Percentiles rank a stretch among this genome's conserved stretches.
Conservation (phyloP, 1,140 invertebrate species). For the Drosophila pseudoananassae region DNA sequence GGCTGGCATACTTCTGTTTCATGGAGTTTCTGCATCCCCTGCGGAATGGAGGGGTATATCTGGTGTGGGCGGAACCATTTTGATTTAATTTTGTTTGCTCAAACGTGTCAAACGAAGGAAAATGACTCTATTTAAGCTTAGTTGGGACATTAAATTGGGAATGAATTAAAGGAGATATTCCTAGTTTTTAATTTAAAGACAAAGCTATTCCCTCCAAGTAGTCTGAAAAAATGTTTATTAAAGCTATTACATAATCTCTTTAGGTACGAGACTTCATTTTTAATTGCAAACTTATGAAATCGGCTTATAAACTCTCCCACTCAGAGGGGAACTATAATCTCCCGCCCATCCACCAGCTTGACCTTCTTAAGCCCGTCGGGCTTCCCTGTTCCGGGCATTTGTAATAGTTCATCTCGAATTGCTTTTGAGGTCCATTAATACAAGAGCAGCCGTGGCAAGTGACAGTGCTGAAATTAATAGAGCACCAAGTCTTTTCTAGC, state of each 20-base stretch:
- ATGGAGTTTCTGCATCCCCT: conserved; percentile 27
- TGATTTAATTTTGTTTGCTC: conserved; percentile 47
- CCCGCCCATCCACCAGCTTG: background rate
- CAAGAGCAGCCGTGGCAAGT: conserved; percentile 66
- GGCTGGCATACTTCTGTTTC: conserved; percentile 48
- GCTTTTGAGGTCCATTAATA: conserved; percentile 51
- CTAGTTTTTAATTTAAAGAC: background rate
- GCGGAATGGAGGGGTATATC: conserved; percentile 7
- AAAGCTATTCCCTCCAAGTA: background rate
- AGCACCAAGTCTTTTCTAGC: conserved; percentile 51
- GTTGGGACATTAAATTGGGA: background rate
- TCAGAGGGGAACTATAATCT: background rate
- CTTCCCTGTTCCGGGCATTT: conserved; percentile 34
- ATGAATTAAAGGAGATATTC: background rate
- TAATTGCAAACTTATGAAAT: conserved; percentile 1
- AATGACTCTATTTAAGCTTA: conserved; percentile 3
- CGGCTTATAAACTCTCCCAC: background rate
- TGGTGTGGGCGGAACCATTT: conserved; percentile 14
- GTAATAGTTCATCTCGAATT: conserved; percentile 51
- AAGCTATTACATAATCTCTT: background rate
- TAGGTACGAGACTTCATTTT: background rate
- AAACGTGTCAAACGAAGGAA: conserved; percentile 24
- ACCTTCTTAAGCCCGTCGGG: background rate
- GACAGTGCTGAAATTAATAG: conserved; percentile 72
- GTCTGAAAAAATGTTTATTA: background rate